Base-by-base conservation (phyloP, 2,888 invertebrate species). In the Drosophila mayaguana region DNA sequence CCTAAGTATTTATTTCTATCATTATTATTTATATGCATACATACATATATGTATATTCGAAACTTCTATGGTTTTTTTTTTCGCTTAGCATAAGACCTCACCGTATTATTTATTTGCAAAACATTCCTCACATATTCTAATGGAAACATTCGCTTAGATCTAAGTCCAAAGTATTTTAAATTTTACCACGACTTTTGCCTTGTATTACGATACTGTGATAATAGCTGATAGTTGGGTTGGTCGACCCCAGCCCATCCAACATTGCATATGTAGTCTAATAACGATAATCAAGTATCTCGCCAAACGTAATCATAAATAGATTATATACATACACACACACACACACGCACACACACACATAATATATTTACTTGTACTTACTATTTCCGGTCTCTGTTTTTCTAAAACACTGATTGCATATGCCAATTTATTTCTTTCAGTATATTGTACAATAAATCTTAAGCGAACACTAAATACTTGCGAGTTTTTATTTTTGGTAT, bases 171-270 rank as follows among this genome's bases (percentile, higher is more conserved):
- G 50, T 63, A 63, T 50, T 56, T 56, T 40, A 45, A 50, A 69
- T 55, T 25, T 42, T 46, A 53, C 56, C 72, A 71, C 63, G 60
- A 75, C 62, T 63, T 72, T 75, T 72, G 78, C 89, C 78, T 70
- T 86, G 83, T 88, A 88, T 83, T 88, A 88, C 70, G 68, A 71
- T 72, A 67, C 83, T 83, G 83, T 83, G 83, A 83, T 83, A 83
- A 72, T 83, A 83, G 83, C 88, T 83, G 86, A 70, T 83, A 83
- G 83, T 68, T 78, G 43, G 48, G 48, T 67, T 80, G 83, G 68
- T 69, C 68, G 32, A 66, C 16, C 48, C 61, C 48, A 48, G 18
- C 48, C 48, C 51, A 63, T 67, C 62, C 77, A 63, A 81, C 63
- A 46, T 42, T 46, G 61, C 55, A 25, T 50, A 16, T 20, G 38